A percentile compares a stretch with the other conserved stretches of the same genome.
These are phyloP conservation scores for Stichopus horrens DNA, from an alignment of 53 echinoderm and acorn worm genomes.

Conservation along the genomic window DNA sequence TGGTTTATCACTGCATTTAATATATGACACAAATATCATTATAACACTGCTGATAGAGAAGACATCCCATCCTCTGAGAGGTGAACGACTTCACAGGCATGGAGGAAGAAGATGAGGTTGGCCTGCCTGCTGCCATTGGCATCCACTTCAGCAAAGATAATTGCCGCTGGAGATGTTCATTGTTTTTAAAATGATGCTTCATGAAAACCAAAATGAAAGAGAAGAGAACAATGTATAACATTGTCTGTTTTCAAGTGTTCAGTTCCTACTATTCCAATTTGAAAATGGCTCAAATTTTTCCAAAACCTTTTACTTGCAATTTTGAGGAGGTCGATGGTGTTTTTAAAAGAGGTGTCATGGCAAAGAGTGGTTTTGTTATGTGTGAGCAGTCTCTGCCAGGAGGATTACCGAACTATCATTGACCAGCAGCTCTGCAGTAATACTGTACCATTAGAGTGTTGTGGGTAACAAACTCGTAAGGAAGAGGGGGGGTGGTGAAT, in stretches of 20 bases:
- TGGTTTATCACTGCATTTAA: slow-evolving; percentile 9
- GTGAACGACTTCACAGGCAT: slow-evolving; percentile 25
- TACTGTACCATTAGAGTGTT: too few species aligned
- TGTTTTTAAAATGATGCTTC: background rate
- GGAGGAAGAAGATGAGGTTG: background rate
- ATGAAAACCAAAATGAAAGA: background rate
- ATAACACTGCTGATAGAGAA: background rate
- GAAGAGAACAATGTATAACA: background rate
- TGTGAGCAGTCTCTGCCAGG: too few species aligned
- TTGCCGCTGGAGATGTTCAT: background rate
- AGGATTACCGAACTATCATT: too few species aligned
- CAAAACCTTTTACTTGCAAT: background rate
- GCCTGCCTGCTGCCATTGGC: background rate
- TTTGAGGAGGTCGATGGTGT: background rate
- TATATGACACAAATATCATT: slow-evolving; percentile 18
- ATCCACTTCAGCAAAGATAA: background rate
- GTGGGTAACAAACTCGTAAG: too few species aligned
- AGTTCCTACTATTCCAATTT: background rate
- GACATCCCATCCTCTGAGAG: slow-evolving; percentile 2
- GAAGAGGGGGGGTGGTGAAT: too few species aligned
- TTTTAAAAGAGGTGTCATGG: background rate
- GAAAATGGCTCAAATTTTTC: background rate
- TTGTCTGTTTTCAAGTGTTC: background rate
- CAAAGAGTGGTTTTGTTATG: background rate
- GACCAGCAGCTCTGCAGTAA: too few species aligned